Evolutionary conservation across 2,797 vertebrate genomes (phyloP).

Genomic region (Gadopsis marmoratus): DNA sequence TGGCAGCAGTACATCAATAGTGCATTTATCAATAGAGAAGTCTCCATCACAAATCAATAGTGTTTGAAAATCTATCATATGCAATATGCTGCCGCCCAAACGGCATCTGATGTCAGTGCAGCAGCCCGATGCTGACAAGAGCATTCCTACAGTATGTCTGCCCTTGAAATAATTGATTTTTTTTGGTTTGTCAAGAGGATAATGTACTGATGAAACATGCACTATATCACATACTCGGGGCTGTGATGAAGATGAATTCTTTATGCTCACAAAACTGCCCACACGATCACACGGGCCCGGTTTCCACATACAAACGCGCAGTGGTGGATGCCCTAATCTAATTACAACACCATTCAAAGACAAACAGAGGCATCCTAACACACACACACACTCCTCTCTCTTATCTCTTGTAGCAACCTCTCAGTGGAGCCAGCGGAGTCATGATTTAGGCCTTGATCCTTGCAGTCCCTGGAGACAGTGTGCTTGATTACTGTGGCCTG

Average conservation of each 20-base stretch:
- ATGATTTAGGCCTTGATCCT: conserved; percentile 67
- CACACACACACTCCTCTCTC: not conserved
- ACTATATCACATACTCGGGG: conserved; percentile 9
- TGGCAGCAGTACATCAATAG: conserved; percentile 52
- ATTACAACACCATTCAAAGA: conserved; percentile 38
- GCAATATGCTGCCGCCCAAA: conserved; percentile 37
- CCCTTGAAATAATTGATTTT: conserved; percentile 64
- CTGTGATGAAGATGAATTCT: too few relatives aligned
- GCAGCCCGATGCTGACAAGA: conserved; percentile 31
- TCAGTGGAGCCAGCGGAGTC: conserved; percentile 50
- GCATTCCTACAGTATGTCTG: conserved; percentile 40
- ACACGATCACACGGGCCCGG: conserved; percentile 11
- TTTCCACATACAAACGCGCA: conserved; percentile 15
- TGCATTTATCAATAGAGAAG: conserved; percentile 34
- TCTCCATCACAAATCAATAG: conserved; percentile 66
- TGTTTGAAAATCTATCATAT: conserved; percentile 66
- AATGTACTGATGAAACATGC: conserved; percentile 28
- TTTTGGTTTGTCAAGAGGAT: conserved; percentile 33
- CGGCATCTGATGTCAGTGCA: conserved; percentile 44
- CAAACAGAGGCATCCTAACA: conserved; percentile 23
- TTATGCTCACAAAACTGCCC: not conserved
- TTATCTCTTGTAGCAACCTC: conserved; percentile 58
- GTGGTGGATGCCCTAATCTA: conserved; percentile 31
- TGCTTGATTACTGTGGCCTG: conserved; percentile 69
- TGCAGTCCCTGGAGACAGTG: conserved; percentile 48